phyloP scores from a whole-genome alignment of 2,888 invertebrate species.

The Scaptomyza reducta region DNA sequence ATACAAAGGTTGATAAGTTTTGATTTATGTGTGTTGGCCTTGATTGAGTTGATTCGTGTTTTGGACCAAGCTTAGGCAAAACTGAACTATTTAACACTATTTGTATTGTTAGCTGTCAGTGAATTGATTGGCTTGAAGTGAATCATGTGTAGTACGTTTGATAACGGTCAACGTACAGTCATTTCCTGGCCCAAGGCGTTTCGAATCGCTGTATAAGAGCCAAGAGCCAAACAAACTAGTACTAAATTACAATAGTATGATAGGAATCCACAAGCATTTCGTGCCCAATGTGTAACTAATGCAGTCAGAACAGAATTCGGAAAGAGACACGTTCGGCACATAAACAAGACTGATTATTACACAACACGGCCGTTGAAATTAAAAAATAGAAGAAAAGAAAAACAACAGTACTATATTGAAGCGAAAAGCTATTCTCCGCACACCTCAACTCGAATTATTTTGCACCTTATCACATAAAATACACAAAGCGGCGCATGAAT shows the following conservation, averaged over 20 bases:
- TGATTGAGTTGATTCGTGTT: conserved; percentile 36
- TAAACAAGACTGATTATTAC: conserved; percentile 79
- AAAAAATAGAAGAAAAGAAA: conserved; percentile 66
- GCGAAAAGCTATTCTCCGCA: conserved; percentile 20
- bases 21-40: conserved; percentile 46
- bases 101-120: conserved; percentile 39
- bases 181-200: conserved; percentile 37
- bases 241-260: conserved; percentile 32
- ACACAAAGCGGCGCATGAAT: no score
- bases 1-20: conserved; percentile 27
- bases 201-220: conserved; percentile 2
- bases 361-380: conserved; percentile 77
- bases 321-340: conserved; percentile 74
- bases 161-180: conserved; percentile 23
- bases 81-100: conserved; percentile 46
- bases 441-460: conserved; percentile 62
- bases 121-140: conserved; percentile 35
- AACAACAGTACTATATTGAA: conserved; percentile 31
- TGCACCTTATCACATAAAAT: conserved; percentile 77
- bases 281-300: conserved; percentile 63
- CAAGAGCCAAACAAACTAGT: conserved; percentile 34
- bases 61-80: conserved; percentile 22
- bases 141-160: conserved; percentile 16
- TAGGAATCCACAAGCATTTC: conserved; percentile 41
- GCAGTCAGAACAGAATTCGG: conserved; percentile 75